Evolutionary conservation across 2,888 invertebrate genomes (phyloP), one percentile per base, ranked within the genome.

Genomic region (Catocala fraxini): DNA sequence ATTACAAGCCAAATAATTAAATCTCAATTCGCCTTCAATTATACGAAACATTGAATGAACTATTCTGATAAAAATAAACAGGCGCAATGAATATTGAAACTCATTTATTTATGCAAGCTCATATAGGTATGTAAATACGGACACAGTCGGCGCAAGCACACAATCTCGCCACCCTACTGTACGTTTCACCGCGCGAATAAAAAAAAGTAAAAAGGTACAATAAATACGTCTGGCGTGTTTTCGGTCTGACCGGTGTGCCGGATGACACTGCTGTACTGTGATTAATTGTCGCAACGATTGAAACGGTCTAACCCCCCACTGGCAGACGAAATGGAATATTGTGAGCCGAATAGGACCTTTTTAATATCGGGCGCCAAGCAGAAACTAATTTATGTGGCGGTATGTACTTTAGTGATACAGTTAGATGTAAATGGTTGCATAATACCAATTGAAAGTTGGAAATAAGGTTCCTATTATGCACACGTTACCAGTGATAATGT

Each of bases 191-290:
- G 39, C 52, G 70, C 66, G 55, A 79, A 75, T 63, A 75, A 63
- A 68, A 69, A 49, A 71, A 60, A 51, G 15, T 65, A 83, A 81
- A 84, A 80, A 75, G 71, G 74, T 79, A 85, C 84, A 83, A 89
- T 87, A 87, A 88, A 89, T 87, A 85, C 83, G 85, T 83, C 83
- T 71, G 77, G 61, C 79, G 74, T 83, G 86, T 87, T 88, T 86
- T 88, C 83, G 86, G 82, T 79, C 85, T 83, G 87, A 80, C 85
- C 87, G 87, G 75, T 77, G 75, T 82, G 86, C 87, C 83, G 88
- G 91, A 94, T 94, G 94, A 94, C 94, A 94, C 84, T 88, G 93
- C 94, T 89, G 80, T 90, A 91, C 91, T 88, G 84, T 94, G 94
- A 94, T 94, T 93, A 93, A 94, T 94, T 88, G 93, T 92, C 86